Percentiles rank a stretch among this genome's conserved stretches.
Evolutionary conservation across 2,797 vertebrate species (phyloP).

Genomic region (Thripadectes ignobilis): DNA sequence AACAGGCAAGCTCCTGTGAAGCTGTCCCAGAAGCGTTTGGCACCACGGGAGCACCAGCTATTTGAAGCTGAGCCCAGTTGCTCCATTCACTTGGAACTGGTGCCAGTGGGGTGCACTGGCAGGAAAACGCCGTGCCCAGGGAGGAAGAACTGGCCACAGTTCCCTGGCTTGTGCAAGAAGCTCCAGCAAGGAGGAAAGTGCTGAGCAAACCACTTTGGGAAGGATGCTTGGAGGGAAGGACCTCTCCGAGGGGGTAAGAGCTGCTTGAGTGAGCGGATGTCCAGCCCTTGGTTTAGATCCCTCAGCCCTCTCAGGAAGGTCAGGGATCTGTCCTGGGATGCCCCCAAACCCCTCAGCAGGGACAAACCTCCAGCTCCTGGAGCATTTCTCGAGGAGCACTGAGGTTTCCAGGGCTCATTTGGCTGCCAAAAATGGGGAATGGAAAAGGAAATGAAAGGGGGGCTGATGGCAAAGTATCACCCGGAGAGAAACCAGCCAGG

Average conservation of each 20-base stretch:
- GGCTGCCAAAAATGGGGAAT: not conserved
- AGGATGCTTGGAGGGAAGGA: not conserved
- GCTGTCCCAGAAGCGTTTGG: not conserved
- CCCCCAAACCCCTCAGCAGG: accelerated
- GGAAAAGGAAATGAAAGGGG: not conserved
- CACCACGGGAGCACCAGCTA: accelerated
- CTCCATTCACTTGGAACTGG: accelerated
- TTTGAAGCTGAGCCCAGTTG: not conserved
- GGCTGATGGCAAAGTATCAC: not conserved
- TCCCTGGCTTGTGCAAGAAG: not conserved
- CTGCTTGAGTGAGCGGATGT: not conserved
- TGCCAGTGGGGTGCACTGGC: not conserved
- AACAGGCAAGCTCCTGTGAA: not conserved
- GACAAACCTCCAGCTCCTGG: not conserved
- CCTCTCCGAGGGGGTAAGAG: not conserved
- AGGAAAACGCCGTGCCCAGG: accelerated
- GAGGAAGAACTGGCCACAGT: not conserved
- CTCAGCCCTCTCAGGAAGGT: not conserved
- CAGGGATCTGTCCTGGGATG: not conserved
- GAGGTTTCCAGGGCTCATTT: not conserved
- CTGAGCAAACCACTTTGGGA: not conserved
- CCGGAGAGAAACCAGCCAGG: accelerated
- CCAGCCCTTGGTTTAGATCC: not conserved
- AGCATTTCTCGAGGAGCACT: not conserved
- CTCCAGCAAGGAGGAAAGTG: not conserved